Evolutionary conservation across 2,797 vertebrate genomes (phyloP).

Genomic region (Coccyzus lansbergi): DNA sequence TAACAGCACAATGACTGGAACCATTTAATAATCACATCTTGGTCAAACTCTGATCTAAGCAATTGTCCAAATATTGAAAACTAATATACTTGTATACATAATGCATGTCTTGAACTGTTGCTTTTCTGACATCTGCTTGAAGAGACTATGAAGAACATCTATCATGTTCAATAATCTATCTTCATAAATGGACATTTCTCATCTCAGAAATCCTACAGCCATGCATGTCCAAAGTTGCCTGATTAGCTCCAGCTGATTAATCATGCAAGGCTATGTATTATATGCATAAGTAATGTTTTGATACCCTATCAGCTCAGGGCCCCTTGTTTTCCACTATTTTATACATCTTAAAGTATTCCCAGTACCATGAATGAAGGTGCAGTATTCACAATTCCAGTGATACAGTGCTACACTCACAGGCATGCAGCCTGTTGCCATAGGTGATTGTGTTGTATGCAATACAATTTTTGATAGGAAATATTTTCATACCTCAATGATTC

Average conservation of each 20-base stretch:
- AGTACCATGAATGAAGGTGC: background rate
- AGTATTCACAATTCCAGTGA: background rate
- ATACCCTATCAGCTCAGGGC: background rate
- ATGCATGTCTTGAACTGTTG: background rate
- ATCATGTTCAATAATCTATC: background rate
- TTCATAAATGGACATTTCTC: background rate
- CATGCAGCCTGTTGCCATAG: background rate
- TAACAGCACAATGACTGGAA: background rate
- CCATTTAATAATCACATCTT: background rate
- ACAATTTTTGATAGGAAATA: background rate
- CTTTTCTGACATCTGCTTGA: background rate
- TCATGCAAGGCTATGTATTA: background rate
- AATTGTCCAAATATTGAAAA: background rate
- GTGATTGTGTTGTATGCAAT: background rate
- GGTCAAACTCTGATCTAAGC: background rate
- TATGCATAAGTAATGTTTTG: background rate
- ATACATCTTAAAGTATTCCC: background rate
- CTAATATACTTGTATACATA: background rate
- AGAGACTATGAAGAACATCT: background rate
- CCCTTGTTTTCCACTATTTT: background rate
- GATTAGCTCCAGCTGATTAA: background rate
- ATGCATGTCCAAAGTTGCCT: background rate
- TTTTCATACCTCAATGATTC: background rate
- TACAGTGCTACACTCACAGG: background rate
- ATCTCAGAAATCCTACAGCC: background rate